These are phyloP conservation scores for Microtus oregoni DNA, from an alignment of 2,113 vertebrate genomes.

Conservation along the genomic window DNA sequence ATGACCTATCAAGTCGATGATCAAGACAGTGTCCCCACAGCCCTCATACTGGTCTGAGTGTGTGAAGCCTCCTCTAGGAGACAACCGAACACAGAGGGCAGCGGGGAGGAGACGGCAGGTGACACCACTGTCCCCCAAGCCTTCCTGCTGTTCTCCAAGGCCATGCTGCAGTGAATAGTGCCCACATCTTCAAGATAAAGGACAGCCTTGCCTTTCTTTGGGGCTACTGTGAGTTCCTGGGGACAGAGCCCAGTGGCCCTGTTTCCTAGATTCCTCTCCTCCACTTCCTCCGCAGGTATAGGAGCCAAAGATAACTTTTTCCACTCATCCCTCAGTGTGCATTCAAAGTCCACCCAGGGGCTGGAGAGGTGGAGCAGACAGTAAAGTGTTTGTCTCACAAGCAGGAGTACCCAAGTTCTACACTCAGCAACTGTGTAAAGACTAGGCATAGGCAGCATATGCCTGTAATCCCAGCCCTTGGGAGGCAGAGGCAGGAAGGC, in stretches of 20 bases:
- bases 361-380: not conserved
- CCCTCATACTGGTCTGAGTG: not conserved
- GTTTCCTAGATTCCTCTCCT: not conserved
- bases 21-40: too few relatives aligned
- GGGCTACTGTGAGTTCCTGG: not conserved
- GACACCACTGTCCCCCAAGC: not conserved
- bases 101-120: not conserved
- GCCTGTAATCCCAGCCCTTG: not conserved
- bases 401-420: not conserved
- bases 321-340: not conserved
- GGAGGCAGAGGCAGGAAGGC: not conserved
- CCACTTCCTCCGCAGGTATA: not conserved
- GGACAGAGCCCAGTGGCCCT: not conserved
- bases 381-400: not conserved
- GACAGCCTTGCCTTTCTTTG: not conserved
- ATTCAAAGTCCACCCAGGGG: not conserved
- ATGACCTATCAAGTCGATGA: not conserved
- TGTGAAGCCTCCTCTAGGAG: accelerated
- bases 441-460: not conserved
- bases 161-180: not conserved
- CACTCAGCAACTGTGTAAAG: not conserved
- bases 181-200: accelerated
- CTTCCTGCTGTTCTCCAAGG: not conserved
- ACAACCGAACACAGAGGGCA: not conserved
- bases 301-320: not conserved